Evolutionary conservation across 2,888 invertebrate species (phyloP).

Genomic region (Scelioninae gen. 2): DNA sequence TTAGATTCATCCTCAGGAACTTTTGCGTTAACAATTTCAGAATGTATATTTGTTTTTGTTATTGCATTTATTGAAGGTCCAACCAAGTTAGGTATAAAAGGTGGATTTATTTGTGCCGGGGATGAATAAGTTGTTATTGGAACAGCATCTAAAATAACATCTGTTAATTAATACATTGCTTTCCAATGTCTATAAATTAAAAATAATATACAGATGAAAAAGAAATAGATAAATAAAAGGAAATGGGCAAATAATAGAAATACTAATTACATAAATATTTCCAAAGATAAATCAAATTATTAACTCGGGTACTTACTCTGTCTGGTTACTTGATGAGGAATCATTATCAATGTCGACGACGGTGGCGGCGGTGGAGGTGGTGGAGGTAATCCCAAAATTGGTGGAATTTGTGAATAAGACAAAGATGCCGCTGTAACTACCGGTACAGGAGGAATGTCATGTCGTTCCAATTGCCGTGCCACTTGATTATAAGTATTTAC

Average conservation of each 20-base stretch:
- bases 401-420: conserved; percentile 73
- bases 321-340: conserved; percentile 82
- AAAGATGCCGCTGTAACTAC: conserved; percentile 74
- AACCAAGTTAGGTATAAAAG: conserved; percentile 71
- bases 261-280: no score
- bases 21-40: conserved; percentile 66
- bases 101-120: conserved; percentile 73
- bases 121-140: conserved; percentile 74
- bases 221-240: no score
- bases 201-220: no score
- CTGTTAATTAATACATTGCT: no score
- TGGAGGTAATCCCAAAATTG: conserved; percentile 78
- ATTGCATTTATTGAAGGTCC: conserved; percentile 73
- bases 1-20: conserved; percentile 73
- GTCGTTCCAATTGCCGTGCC: conserved; percentile 80
- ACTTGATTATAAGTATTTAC: conserved; percentile 84
- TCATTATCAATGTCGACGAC: conserved; percentile 81
- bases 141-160: no score
- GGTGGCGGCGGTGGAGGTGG: conserved; percentile 84
- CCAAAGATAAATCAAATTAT: no score
- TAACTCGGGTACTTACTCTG: no score
- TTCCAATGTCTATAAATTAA: no score
- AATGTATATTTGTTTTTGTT: conserved; percentile 74
- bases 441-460: conserved; percentile 75
- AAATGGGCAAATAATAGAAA: no score